These are phyloP conservation scores for Apteryx owenii DNA, from an alignment of 2,113 vertebrate species.

Conservation along the genomic window DNA sequence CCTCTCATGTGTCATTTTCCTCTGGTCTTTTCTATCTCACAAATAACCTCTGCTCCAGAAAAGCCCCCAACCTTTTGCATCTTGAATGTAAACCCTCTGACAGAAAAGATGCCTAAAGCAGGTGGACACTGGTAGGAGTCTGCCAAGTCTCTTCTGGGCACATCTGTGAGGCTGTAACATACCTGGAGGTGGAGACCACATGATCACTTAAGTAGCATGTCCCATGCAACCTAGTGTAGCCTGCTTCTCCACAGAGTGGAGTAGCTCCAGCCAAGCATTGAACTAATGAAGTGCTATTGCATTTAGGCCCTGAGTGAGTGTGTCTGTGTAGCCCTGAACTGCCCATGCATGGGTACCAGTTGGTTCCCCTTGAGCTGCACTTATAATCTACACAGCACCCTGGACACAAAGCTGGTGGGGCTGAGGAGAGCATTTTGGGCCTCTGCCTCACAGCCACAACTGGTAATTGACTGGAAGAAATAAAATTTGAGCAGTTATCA, in stretches of 20 bases:
- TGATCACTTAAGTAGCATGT: background rate
- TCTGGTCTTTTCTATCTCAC: background rate
- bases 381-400: background rate
- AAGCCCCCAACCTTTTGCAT: background rate
- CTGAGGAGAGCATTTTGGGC: background rate
- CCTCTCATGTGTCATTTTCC: background rate
- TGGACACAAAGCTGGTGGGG: background rate
- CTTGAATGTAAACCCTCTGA: background rate
- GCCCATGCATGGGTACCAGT: background rate
- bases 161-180: background rate
- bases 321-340: background rate
- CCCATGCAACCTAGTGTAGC: background rate
- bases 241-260: background rate
- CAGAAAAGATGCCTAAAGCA: background rate
- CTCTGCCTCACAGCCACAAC: background rate
- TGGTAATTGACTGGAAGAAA: background rate
- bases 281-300: background rate
- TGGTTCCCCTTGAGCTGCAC: background rate
- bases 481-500: background rate
- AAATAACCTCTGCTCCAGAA: background rate
- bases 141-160: background rate
- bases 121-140: background rate
- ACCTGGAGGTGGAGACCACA: background rate
- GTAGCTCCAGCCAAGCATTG: background rate
- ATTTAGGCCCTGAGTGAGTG: background rate